Percentiles rank a stretch among this genome's conserved stretches.
These are phyloP conservation scores for Hoplodrina blanda DNA, from an alignment of 2,888 invertebrate genomes.

Conservation along the genomic window DNA sequence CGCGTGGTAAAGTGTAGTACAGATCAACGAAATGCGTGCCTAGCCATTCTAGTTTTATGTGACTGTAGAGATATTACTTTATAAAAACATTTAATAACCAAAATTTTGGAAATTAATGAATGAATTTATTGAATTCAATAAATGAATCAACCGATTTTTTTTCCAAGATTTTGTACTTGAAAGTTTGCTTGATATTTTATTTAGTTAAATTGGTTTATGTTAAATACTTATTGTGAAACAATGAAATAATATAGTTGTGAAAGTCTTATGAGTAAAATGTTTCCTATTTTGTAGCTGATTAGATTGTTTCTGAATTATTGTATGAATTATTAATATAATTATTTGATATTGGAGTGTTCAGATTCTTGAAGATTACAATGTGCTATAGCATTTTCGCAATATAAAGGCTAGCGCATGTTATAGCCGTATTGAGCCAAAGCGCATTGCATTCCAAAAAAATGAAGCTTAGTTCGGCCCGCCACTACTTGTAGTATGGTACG, in stretches of 20 bases:
- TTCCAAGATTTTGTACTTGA: too few species aligned
- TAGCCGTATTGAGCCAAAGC: too few species aligned
- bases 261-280: constrained; percentile 19
- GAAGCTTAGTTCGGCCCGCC: too few species aligned
- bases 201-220: constrained; percentile 35
- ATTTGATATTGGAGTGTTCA: not conserved
- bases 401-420: too few species aligned
- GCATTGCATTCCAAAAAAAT: too few species aligned
- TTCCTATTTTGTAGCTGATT: constrained; percentile 9
- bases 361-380: not conserved
- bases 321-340: not conserved
- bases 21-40: not conserved
- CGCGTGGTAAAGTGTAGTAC: not conserved
- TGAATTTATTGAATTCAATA: too few species aligned
- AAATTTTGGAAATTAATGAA: too few species aligned
- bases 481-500: too few species aligned
- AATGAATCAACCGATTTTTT: too few species aligned
- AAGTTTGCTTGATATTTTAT: constrained; percentile 2
- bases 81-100: not conserved
- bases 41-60: not conserved
- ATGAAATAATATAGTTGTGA: constrained; percentile 20
- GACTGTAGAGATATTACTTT: constrained; percentile 17
- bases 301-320: not conserved
- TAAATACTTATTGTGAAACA: constrained; percentile 33
- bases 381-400: too few species aligned